phyloP scores from a whole-genome alignment of 2,797 vertebrate species.

The Avahi laniger region DNA sequence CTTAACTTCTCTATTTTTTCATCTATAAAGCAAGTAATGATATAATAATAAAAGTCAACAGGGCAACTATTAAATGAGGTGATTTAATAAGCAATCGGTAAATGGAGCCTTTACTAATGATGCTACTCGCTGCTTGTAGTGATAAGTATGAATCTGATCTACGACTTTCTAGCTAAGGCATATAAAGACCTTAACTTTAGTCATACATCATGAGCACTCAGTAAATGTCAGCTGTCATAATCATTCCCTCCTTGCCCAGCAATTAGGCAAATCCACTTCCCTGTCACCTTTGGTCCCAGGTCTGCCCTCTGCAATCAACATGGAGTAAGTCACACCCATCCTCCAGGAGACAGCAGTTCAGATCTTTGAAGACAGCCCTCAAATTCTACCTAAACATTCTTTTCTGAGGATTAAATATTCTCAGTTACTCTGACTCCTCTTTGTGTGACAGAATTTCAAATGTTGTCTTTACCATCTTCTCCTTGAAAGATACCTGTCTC shows the following conservation, averaged over 20 bases:
- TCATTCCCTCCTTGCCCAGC: not conserved
- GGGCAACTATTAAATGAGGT: not conserved
- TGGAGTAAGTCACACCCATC: not conserved
- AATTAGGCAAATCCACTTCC: not conserved
- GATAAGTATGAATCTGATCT: not conserved
- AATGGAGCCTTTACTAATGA: not conserved
- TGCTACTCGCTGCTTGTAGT: not conserved
- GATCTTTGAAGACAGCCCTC: not conserved
- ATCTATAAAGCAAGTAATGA: not conserved
- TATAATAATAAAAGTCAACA: constrained; percentile 25
- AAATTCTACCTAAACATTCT: not conserved
- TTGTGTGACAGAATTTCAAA: not conserved
- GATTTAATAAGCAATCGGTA: not conserved
- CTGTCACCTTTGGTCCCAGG: not conserved
- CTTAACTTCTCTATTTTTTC: constrained; percentile 21
- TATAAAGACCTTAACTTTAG: not conserved
- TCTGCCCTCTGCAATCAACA: constrained; percentile 28
- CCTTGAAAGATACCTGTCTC: not conserved
- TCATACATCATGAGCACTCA: not conserved
- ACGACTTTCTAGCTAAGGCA: not conserved
- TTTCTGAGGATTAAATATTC: not conserved
- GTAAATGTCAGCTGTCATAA: not conserved
- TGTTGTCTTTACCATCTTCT: not conserved
- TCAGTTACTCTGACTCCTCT: not conserved
- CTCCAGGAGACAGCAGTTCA: not conserved